phyloP scores from a whole-genome alignment of 1,140 invertebrate genomes.

The Sarcophaga bullata region DNA sequence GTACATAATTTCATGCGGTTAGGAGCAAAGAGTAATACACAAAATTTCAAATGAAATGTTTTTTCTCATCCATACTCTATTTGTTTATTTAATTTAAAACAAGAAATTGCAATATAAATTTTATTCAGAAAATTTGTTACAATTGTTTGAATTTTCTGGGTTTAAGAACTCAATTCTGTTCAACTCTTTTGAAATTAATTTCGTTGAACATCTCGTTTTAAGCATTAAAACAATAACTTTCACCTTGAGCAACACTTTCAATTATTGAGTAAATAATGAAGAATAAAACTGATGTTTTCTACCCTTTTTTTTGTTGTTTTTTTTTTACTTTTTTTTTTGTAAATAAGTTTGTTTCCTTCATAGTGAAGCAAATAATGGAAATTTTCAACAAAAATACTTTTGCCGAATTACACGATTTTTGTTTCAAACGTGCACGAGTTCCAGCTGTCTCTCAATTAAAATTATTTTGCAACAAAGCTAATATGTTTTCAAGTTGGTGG shows the following conservation, averaged over 20 bases:
- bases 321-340: background rate
- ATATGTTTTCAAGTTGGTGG: background rate
- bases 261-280: background rate
- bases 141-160: background rate
- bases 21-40: too few species aligned
- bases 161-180: background rate
- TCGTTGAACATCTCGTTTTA: background rate
- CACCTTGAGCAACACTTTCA: background rate
- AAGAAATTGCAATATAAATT: too few species aligned
- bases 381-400: background rate
- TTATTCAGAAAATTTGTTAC: too few species aligned
- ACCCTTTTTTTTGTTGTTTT: too few species aligned
- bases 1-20: too few species aligned
- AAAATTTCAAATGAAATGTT: too few species aligned
- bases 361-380: background rate
- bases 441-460: background rate
- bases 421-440: background rate
- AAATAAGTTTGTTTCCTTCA: background rate
- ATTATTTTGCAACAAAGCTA: background rate
- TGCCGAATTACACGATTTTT: background rate
- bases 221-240: background rate
- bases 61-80: too few species aligned
- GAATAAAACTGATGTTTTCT: background rate
- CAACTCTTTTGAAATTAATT: background rate
- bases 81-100: too few species aligned